Evolutionary conservation across 2,797 vertebrate genomes (phyloP).

Genomic region (Darevskia mixta): DNA sequence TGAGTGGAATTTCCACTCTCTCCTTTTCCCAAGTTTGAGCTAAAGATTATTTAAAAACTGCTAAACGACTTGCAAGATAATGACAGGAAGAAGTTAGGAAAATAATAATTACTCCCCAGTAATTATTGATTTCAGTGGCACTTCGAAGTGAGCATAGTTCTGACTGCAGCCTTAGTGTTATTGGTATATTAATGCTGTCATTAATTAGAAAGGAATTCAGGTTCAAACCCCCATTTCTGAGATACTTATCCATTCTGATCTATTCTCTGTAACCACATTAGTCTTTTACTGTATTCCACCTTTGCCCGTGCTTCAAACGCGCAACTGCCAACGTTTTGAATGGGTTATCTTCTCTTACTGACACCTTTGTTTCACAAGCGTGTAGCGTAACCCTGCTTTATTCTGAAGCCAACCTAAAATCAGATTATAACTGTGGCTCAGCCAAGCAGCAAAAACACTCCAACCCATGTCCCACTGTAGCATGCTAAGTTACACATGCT

Average conservation of each 20-base stretch:
- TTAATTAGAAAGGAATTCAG: slow-evolving; percentile 44
- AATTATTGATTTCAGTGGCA: neutral
- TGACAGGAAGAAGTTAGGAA: slow-evolving; percentile 23
- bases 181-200: slow-evolving; percentile 37
- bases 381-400: neutral
- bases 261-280: slow-evolving; percentile 36
- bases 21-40: slow-evolving; percentile 39
- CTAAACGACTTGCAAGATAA: slow-evolving; percentile 26
- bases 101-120: neutral
- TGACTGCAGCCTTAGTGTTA: slow-evolving; percentile 11
- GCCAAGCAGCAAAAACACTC: neutral
- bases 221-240: slow-evolving; percentile 37
- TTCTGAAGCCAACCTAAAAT: slow-evolving; percentile 1
- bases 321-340: neutral
- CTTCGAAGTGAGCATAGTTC: neutral
- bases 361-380: neutral
- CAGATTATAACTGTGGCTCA: neutral
- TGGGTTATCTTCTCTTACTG: neutral
- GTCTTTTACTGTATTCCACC: neutral
- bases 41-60: slow-evolving; percentile 47
- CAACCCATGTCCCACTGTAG: neutral
- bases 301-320: neutral
- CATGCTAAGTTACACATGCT: neutral
- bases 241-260: slow-evolving; percentile 2
- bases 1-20: neutral